A percentile compares a stretch with the other conserved stretches of the same genome.
phyloP scores from a whole-genome alignment of 1,140 invertebrate genomes.

The Anastrepha obliqua region DNA sequence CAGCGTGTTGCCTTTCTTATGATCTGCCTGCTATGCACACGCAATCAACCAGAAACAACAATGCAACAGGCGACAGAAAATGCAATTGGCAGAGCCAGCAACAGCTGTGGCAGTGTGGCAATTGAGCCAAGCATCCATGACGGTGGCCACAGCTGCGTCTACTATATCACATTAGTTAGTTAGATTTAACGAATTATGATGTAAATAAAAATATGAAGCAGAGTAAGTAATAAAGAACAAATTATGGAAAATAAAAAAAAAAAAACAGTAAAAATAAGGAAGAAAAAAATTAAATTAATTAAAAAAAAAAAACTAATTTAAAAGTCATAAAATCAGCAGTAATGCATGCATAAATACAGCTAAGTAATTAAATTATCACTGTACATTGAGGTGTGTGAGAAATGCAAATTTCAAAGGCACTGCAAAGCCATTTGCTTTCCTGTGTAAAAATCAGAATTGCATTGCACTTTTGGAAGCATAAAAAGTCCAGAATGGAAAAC shows the following conservation, averaged over 20 bases:
- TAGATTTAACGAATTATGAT: constrained; percentile 51
- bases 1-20: background rate
- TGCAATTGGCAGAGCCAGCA: background rate
- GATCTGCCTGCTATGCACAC: background rate
- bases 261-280: background rate
- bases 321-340: background rate
- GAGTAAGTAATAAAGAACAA: background rate
- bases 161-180: constrained; percentile 55
- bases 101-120: background rate
- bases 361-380: background rate
- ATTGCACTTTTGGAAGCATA: no score
- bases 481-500: no score
- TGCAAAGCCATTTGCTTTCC: no score
- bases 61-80: background rate
- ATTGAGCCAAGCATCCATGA: background rate
- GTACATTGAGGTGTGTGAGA: background rate
- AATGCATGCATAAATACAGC: background rate
- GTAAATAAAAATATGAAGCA: constrained; percentile 25
- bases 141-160: background rate
- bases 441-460: no score
- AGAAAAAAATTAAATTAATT: background rate
- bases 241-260: background rate
- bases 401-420: no score
- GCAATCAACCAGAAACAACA: background rate
- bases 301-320: background rate